A percentile compares a stretch with the other conserved stretches of the same genome.
phyloP scores from a whole-genome alignment of 2,888 invertebrate species.

The Drosophila diplacantha region DNA sequence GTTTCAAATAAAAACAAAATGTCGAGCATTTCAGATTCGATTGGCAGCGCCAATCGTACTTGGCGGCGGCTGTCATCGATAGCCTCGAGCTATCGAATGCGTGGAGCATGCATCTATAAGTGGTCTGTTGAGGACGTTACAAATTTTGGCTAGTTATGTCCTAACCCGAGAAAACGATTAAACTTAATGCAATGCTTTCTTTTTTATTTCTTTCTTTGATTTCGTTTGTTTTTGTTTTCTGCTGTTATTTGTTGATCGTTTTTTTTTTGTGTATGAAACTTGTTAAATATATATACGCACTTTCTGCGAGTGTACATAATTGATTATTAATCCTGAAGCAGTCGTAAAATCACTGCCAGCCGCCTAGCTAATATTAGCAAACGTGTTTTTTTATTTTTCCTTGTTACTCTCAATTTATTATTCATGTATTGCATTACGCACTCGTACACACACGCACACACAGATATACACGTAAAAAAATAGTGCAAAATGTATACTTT shows the following conservation, averaged over 20 bases:
- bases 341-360: conserved; percentile 32
- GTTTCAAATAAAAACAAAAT: background rate
- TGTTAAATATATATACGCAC: conserved; percentile 26
- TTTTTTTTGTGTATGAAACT: conserved; percentile 24
- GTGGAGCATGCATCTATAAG: background rate
- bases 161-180: conserved; percentile 6
- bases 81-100: background rate
- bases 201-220: conserved; percentile 27
- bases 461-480: conserved; percentile 35
- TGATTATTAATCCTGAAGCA: conserved; percentile 35
- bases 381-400: conserved; percentile 5
- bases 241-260: conserved; percentile 9
- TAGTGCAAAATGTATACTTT: conserved; percentile 28
- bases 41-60: background rate
- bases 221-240: conserved; percentile 25
- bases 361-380: conserved; percentile 31
- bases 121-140: background rate
- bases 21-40: background rate
- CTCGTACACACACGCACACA: conserved; percentile 2
- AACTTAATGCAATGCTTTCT: conserved; percentile 21
- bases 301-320: conserved; percentile 23
- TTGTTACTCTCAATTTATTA: conserved; percentile 11
- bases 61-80: background rate
- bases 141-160: background rate
- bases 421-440: conserved; percentile 1